Conservation (phyloP, 2,888 invertebrate genomes). For the Yponomeuta plumbellus region DNA sequence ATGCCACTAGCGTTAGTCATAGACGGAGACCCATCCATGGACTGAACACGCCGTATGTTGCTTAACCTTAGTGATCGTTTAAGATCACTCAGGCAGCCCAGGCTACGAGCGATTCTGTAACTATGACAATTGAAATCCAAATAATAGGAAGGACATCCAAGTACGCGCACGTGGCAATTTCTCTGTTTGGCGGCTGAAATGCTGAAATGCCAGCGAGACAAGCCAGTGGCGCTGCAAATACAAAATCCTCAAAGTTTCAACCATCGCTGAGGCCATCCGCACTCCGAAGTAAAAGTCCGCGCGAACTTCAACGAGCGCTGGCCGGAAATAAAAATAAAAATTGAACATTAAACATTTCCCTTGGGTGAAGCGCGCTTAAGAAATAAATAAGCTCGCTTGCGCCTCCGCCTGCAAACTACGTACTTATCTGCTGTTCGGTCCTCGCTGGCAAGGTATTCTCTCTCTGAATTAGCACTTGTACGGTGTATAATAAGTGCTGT, state of each 20-base stretch:
- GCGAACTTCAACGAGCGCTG: neutral
- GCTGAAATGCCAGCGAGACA: too few relatives aligned
- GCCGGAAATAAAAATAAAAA: constrained; percentile 34
- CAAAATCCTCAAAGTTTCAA: neutral
- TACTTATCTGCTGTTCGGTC: constrained; percentile 4
- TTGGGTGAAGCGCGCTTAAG: constrained; percentile 33
- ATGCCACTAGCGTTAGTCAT: too few relatives aligned
- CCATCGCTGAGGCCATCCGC: neutral
- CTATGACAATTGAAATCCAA: too few relatives aligned
- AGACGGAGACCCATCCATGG: too few relatives aligned
- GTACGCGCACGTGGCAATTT: too few relatives aligned
- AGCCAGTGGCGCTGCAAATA: too few relatives aligned
- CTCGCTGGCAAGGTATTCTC: neutral
- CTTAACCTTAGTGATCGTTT: too few relatives aligned
- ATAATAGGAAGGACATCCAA: too few relatives aligned
- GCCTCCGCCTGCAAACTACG: neutral
- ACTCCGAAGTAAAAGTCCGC: neutral
- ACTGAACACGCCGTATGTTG: too few relatives aligned
- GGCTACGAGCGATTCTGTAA: too few relatives aligned
- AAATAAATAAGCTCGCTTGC: constrained; percentile 53
- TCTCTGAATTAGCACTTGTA: neutral
- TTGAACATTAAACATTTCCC: constrained; percentile 61
- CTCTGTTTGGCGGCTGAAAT: too few relatives aligned
- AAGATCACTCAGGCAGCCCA: too few relatives aligned
- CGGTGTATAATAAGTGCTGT: neutral